Conservation (phyloP, 2,113 vertebrate genomes). For the Oenanthe oenanthe region DNA sequence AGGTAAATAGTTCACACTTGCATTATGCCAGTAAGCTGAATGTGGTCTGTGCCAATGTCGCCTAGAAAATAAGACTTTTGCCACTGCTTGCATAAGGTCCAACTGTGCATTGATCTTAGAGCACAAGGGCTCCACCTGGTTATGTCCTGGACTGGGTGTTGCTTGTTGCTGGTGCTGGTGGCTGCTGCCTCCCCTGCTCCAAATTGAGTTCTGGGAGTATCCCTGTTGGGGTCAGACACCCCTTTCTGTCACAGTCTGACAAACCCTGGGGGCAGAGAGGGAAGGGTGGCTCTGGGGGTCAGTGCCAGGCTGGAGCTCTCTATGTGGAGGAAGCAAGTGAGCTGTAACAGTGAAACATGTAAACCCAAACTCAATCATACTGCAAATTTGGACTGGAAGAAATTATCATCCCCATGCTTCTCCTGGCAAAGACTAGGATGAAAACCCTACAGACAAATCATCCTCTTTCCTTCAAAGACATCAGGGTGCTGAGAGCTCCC, state of each 20-base stretch:
- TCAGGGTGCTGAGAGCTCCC: neutral
- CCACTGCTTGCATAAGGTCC: neutral
- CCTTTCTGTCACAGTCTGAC: neutral
- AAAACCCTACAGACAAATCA: neutral
- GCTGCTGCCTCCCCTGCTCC: neutral
- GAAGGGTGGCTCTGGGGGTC: rapidly evolving
- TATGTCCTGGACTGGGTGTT: neutral
- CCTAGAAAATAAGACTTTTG: neutral
- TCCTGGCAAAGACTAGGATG: neutral
- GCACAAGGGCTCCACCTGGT: rapidly evolving
- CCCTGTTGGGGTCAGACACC: neutral
- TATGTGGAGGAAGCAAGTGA: neutral
- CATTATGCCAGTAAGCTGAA: neutral
- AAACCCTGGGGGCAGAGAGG: neutral
- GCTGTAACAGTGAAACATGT: neutral
- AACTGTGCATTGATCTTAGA: neutral
- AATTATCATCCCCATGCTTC: neutral
- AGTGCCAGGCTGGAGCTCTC: neutral
- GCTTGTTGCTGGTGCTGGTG: rapidly evolving
- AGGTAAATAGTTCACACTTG: neutral
- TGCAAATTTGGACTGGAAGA: neutral
- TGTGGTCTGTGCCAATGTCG: neutral
- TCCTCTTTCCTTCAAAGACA: neutral
- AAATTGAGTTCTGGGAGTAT: neutral
- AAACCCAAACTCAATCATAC: neutral